These are phyloP conservation scores for Homalodisca vitripennis DNA, from an alignment of 1,140 invertebrate species.

Conservation along the genomic window DNA sequence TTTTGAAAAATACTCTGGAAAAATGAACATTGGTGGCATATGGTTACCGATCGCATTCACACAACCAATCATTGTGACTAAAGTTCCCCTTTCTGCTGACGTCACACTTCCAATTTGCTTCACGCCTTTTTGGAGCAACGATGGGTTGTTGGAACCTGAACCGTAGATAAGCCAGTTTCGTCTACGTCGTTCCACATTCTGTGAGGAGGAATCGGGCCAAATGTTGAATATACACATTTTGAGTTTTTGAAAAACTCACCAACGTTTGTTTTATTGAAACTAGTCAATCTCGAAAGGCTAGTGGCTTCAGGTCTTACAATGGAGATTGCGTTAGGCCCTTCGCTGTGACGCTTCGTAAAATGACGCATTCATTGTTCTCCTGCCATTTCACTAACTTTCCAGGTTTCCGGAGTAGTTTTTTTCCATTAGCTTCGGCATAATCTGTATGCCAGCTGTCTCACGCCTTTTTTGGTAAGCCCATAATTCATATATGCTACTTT, in stretches of 20 bases:
- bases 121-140: background rate
- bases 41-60: no score
- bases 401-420: no score
- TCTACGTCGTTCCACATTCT: constrained; percentile 49
- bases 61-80: no score
- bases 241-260: constrained; percentile 44
- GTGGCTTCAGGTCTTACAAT: constrained; percentile 35
- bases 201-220: constrained; percentile 43
- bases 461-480: no score
- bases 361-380: no score
- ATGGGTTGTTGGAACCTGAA: background rate
- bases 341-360: no score
- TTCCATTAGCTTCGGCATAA: no score
- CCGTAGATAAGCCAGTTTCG: constrained; percentile 42
- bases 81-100: no score
- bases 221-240: constrained; percentile 38
- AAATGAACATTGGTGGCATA: background rate
- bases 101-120: background rate
- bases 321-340: no score
- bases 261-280: constrained; percentile 37
- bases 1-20: background rate
- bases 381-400: no score
- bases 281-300: constrained; percentile 29
- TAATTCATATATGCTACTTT: no score
- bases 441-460: no score